Conservation (phyloP, 2,113 vertebrate species). For the Tupaia tana region DNA sequence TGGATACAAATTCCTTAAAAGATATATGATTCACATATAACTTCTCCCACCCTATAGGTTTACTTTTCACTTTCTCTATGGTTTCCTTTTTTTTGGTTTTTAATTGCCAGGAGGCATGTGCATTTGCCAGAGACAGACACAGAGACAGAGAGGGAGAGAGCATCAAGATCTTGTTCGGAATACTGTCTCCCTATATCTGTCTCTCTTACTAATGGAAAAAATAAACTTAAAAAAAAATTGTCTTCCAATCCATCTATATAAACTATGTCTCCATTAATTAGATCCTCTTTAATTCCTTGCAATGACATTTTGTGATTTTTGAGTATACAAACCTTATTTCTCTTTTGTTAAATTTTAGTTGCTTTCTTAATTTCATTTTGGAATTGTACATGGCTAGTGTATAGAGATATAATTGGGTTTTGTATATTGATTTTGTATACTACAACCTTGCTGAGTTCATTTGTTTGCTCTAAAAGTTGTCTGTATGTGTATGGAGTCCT, state of each 20-base stretch:
- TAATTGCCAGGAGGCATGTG: too few species aligned
- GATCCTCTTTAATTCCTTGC: conserved; percentile 13
- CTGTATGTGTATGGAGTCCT: not conserved
- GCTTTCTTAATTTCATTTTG: not conserved
- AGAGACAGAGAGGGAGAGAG: too few species aligned
- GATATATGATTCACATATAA: not conserved
- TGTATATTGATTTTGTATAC: not conserved
- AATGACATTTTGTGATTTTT: not conserved
- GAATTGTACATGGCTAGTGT: not conserved
- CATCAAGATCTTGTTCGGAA: not conserved
- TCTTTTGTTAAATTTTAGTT: not conserved
- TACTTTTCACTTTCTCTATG: not conserved
- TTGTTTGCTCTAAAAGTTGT: not conserved
- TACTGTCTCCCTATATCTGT: too few species aligned
- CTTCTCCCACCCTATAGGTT: not conserved
- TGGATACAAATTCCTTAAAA: not conserved
- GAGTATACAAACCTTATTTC: not conserved
- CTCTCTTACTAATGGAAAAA: too few species aligned
- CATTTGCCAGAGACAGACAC: too few species aligned
- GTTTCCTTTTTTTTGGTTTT: not conserved
- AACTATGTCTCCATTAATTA: conserved; percentile 6
- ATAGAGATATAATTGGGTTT: not conserved
- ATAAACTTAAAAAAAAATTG: too few species aligned
- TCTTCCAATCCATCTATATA: not conserved
- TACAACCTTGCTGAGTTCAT: not conserved